These are phyloP conservation scores for Nothoprocta perdicaria DNA, from an alignment of 2,113 vertebrate genomes.

Conservation along the genomic window DNA sequence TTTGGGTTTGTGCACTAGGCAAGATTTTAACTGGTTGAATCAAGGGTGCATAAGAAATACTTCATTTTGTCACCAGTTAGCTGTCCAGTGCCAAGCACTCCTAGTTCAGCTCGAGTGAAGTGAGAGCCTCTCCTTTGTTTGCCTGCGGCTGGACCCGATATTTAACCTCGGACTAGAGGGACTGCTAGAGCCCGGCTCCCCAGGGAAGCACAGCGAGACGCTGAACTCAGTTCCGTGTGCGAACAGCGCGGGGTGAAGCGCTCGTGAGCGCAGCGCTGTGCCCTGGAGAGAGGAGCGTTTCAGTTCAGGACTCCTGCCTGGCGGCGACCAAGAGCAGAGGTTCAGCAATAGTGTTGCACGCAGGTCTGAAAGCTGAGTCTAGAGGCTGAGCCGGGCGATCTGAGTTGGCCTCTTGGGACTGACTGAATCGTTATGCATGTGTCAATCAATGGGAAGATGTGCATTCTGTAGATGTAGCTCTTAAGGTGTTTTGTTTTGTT, in stretches of 20 bases:
- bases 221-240: neutral
- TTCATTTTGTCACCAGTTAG: neutral
- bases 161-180: slow-evolving; percentile 22
- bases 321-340: neutral
- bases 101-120: slow-evolving; percentile 20
- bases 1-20: slow-evolving; percentile 66
- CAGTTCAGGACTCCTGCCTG: neutral
- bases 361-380: slow-evolving; percentile 58
- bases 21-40: slow-evolving; percentile 13
- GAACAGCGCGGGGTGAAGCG: neutral
- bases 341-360: slow-evolving; percentile 44
- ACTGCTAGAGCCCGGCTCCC: neutral
- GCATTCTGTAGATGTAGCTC: slow-evolving; percentile 92
- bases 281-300: neutral
- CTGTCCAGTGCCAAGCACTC: slow-evolving; percentile 60
- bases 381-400: slow-evolving; percentile 41
- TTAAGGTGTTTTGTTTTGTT: slow-evolving; percentile 75
- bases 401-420: slow-evolving; percentile 57
- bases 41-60: neutral
- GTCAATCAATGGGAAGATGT: slow-evolving; percentile 98
- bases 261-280: neutral
- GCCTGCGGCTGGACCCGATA: slow-evolving; percentile 33
- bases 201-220: neutral
- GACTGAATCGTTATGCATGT: slow-evolving; percentile 86
- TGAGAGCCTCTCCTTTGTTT: slow-evolving; percentile 27